Base-by-base conservation (phyloP, 1,140 invertebrate species). In the Listronotus oregonensis region DNA sequence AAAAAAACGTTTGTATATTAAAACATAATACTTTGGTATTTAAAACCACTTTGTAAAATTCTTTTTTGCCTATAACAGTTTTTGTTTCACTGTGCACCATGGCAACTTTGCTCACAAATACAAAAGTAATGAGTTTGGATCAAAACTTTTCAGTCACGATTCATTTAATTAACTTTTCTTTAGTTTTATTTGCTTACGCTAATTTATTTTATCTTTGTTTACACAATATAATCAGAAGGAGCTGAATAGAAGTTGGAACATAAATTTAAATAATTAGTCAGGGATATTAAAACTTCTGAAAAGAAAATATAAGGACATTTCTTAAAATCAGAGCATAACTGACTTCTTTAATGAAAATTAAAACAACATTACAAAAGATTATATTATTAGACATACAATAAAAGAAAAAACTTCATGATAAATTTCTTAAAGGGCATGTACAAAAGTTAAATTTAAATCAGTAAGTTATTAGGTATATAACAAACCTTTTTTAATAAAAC, bases 141-240 rank as follows among this genome's bases (percentile, higher is more conserved):
- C 52, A 40, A 15, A 56, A 42, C 52, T 42, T n/a, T 42, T 56
- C 32, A 34, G 9, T 56, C 52, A 56, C 40, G 32, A 21, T 56
- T 56, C 52, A 34, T 56, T 56, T 56, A 56, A 56, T 56, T 56
- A 56, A 42, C 52, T 56, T 56, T 56, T 42, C 39, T n/a, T 27
- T 52, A 52, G 50, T 56, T 56, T 42, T 14, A 56, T 56, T 40
- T 56, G 39, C 52, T 40, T 40, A 42, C n/a, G 34, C 52, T 39
- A 42, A 56, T 40, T 56, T 40, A 56, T 56, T 56, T 56, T 56
- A 56, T 56, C 39, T 56, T 37, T 52, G 50, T 21, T 52, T 52
- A 52, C 27, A 52, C 50, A 52, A 52, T 52, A 52, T 37, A 37
- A 37, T 32, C 11, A 31, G 31, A 52, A 52, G 32, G n/a, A 37